phyloP scores from a whole-genome alignment of 2,113 vertebrate genomes.

The Numida meleagris region DNA sequence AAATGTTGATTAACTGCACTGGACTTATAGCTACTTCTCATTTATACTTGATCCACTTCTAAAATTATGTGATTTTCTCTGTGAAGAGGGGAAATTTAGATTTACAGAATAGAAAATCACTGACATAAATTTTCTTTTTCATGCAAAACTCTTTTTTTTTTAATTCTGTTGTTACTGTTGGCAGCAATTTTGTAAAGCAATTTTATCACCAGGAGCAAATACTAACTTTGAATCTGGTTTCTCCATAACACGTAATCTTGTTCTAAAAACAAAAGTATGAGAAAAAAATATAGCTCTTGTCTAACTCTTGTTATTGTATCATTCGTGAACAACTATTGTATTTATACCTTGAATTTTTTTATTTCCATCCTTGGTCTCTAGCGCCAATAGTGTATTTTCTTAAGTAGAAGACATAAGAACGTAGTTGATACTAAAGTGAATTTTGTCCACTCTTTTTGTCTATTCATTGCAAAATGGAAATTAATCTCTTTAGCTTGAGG shows the following conservation, averaged over 20 bases:
- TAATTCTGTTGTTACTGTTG: background rate
- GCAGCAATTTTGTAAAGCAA: background rate
- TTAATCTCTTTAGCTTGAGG: constrained; percentile 82
- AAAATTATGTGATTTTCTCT: background rate
- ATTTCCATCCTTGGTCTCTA: background rate
- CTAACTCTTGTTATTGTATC: background rate
- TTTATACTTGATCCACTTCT: background rate
- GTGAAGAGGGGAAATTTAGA: background rate
- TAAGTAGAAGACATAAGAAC: background rate
- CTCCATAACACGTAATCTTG: background rate
- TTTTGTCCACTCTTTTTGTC: constrained; percentile 62
- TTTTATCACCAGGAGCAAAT: background rate
- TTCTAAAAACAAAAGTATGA: background rate
- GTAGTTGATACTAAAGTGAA: background rate
- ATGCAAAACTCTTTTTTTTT: background rate
- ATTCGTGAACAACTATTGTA: background rate
- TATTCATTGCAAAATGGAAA: constrained; percentile 81
- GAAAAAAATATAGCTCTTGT: background rate
- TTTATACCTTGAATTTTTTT: constrained; percentile 5
- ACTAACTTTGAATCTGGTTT: background rate
- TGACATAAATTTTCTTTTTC: background rate
- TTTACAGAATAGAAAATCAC: background rate
- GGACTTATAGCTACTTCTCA: background rate
- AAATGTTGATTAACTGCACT: background rate
- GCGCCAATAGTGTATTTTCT: constrained; percentile 19